Conservation (phyloP, 2,797 vertebrate genomes). For the Nyctalus aviator region DNA sequence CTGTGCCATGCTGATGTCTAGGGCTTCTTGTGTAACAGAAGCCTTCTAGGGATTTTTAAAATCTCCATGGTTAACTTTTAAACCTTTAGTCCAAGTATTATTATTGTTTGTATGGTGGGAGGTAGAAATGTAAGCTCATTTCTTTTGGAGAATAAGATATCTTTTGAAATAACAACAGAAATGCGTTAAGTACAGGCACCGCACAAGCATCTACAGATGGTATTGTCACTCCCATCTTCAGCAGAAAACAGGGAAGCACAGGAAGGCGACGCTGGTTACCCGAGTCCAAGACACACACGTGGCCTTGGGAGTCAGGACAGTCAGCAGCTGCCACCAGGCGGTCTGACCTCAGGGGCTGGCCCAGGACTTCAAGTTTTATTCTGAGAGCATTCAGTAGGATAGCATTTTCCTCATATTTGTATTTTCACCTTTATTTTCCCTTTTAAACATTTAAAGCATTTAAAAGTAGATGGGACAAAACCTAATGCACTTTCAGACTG, state of each 20-base stretch:
- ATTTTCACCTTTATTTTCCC: constrained; percentile 33
- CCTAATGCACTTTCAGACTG: not conserved
- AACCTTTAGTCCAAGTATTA: not conserved
- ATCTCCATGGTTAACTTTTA: not conserved
- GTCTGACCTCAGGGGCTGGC: not conserved
- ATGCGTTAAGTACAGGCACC: not conserved
- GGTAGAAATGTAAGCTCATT: constrained; percentile 50
- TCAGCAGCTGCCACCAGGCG: not conserved
- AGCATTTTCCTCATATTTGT: not conserved
- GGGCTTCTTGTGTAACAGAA: not conserved
- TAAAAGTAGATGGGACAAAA: not conserved
- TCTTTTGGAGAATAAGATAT: not conserved
- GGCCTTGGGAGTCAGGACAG: not conserved
- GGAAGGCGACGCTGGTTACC: not conserved
- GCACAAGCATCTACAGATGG: not conserved
- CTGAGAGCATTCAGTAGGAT: not conserved
- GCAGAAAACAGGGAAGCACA: not conserved
- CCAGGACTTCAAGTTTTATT: not conserved
- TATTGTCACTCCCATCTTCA: constrained; percentile 43
- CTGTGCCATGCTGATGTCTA: not conserved
- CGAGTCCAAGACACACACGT: not conserved
- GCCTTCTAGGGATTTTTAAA: not conserved
- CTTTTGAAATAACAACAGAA: constrained; percentile 34
- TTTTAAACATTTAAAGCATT: constrained; percentile 64
- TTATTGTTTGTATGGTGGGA: not conserved